Evolutionary conservation across 1,140 invertebrate genomes (phyloP), one percentile per base, ranked within the genome.

Genomic region (Macrocentrus cingulum): DNA sequence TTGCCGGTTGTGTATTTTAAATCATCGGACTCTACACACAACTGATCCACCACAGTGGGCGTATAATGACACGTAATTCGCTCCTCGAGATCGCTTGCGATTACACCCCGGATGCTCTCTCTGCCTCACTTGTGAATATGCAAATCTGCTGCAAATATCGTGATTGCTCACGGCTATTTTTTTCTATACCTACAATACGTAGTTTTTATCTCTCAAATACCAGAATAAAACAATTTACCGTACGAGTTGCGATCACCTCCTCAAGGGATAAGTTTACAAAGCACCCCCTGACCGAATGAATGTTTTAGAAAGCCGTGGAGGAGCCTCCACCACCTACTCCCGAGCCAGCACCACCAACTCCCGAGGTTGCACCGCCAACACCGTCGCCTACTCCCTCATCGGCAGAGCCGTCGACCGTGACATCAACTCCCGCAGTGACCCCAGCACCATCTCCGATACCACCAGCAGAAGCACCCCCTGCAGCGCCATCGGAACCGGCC

Each of bases 401-500:
- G 20, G 62, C 62, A 56, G 60, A 64, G 25, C 60, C 69, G 29
- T 54, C 72, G 54, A 68, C 69, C 4, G 68, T 67, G 44, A 69
- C 58, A 58, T 70, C 72, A 44, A 74, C 71, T 36, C 74, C 69
- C 45, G 75, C 72, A 16, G 66, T 75, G 11, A 73, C 75, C 3
- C 70, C 74, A 19, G 74, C 72, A 36, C 71, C 72, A 37, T 73
- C 71, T 23, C 71, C 68, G 19, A 68, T 67, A 56, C 78, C 73
- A 19, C 68, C 77, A 13, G 69, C 69, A 15, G 79, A 81, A 61
- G 79, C 74, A 46, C 70, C 22, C 61, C 69, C 66, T 62, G 72
- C 75, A 56, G 75, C 74, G 59, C 76, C 76, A 69, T 73, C 75
- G 70, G 75, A 72, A 58, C 72, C 71, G 50, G 81, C 75, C 69